A percentile compares a stretch with the other conserved stretches of the same genome.
Evolutionary conservation across 2,888 invertebrate genomes (phyloP).

Genomic region (Mesochorus sp.): DNA sequence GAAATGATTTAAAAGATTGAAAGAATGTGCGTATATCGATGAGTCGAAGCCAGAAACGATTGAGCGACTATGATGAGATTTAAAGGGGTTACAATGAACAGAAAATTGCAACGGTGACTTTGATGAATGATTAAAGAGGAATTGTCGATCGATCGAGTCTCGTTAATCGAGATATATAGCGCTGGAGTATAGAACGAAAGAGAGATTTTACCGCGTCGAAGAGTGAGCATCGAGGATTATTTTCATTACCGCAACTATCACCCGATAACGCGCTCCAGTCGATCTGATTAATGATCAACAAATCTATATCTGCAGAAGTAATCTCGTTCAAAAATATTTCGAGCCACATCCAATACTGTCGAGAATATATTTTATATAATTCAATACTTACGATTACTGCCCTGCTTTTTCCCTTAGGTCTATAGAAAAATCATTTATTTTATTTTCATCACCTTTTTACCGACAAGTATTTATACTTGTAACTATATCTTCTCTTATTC

Average conservation of each 20-base stretch:
- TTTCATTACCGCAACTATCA: slow-evolving; percentile 7
- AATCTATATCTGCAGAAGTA: slow-evolving; percentile 5
- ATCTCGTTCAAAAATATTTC: slow-evolving; percentile 21
- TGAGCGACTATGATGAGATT: not conserved
- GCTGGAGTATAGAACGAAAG: not conserved
- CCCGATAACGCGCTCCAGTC: not conserved
- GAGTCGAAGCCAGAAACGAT: not conserved
- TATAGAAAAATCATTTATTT: not conserved
- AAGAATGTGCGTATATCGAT: not conserved
- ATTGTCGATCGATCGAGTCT: slow-evolving; percentile 48
- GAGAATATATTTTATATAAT: not conserved
- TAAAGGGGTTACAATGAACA: not conserved
- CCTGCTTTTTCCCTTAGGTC: not conserved
- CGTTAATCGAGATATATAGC: slow-evolving; percentile 45
- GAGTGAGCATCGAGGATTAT: slow-evolving; percentile 4
- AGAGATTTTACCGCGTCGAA: slow-evolving; percentile 32
- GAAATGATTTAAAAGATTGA: not conserved
- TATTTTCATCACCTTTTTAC: too few relatives aligned
- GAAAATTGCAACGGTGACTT: slow-evolving; percentile 12
- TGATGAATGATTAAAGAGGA: slow-evolving; percentile 44
- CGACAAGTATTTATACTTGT: too few relatives aligned
- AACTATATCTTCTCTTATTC: too few relatives aligned
- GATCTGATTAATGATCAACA: slow-evolving; percentile 46
- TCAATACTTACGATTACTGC: slow-evolving; percentile 14
- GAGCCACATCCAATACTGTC: not conserved